These are phyloP conservation scores for Yponomeuta sedellus DNA, from an alignment of 2,888 invertebrate genomes.

Conservation along the genomic window DNA sequence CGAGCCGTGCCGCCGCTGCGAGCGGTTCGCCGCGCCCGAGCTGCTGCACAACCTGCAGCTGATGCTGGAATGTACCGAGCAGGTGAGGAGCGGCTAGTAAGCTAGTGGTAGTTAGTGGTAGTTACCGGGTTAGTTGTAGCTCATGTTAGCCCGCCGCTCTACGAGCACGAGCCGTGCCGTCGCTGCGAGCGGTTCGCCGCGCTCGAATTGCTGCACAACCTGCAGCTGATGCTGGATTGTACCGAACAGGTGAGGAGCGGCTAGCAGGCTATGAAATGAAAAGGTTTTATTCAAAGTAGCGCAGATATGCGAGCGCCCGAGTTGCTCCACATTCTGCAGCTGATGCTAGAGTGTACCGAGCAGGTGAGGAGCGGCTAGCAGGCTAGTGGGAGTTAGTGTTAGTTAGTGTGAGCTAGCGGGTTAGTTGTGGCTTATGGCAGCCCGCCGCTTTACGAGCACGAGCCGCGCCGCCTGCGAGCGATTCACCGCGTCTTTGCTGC, in stretches of 20 bases:
- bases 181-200: conserved; percentile 83
- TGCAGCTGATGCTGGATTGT: conserved; percentile 92
- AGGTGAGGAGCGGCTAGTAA: conserved; percentile 59
- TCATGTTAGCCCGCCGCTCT: conserved; percentile 81
- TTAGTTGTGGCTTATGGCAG: too few species aligned
- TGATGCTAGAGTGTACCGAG: conserved; percentile 95
- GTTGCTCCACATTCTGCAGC: conserved; percentile 92
- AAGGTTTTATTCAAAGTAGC: too few species aligned
- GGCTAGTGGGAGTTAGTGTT: too few species aligned
- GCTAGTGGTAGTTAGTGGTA: too few species aligned
- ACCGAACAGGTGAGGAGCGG: conserved; percentile 85
- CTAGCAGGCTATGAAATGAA: too few species aligned
- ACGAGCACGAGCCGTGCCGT: conserved; percentile 79
- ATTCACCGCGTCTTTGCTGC: conserved; percentile 91
- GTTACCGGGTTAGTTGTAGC: too few species aligned
- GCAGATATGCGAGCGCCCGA: too few species aligned
- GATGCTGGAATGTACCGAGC: conserved; percentile 94
- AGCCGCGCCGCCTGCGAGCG: conserved; percentile 78
- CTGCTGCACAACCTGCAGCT: conserved; percentile 94
- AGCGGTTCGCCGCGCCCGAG: conserved; percentile 89
- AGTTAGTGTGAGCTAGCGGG: too few species aligned
- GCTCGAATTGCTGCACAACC: conserved; percentile 94
- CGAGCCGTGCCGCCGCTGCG: conserved; percentile 77
- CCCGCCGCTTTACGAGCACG: conserved; percentile 79
- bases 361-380: conserved; percentile 70